Conservation (phyloP, 2,797 vertebrate genomes). For the Spinibarbus caldwelli region DNA sequence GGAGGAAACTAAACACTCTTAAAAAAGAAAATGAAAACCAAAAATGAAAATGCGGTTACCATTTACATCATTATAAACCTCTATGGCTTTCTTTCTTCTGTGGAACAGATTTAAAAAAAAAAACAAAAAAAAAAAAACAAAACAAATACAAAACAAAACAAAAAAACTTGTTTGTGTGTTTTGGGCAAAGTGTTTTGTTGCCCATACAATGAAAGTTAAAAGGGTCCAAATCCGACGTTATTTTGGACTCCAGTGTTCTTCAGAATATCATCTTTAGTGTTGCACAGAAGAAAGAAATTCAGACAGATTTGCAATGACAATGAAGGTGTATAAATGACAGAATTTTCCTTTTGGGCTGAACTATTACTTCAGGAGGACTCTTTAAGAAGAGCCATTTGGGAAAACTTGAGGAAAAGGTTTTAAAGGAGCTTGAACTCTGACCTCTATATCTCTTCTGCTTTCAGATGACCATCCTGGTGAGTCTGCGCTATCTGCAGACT, state of each 20-base stretch:
- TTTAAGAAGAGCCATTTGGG: neutral
- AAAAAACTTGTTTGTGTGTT: too few relatives aligned
- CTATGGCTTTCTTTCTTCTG: neutral
- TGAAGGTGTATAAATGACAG: neutral
- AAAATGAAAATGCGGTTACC: neutral
- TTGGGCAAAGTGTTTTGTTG: neutral
- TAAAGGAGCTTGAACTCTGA: neutral
- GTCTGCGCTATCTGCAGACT: conserved; percentile 85
- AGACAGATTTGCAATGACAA: neutral
- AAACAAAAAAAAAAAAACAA: neutral
- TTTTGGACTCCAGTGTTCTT: neutral
- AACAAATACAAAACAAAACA: too few relatives aligned
- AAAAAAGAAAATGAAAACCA: neutral
- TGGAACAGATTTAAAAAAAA: neutral
- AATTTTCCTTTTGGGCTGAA: neutral
- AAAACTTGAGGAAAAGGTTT: neutral
- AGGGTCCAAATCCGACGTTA: neutral
- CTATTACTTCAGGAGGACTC: neutral
- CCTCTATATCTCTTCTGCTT: conserved; percentile 4
- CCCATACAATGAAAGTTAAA: neutral
- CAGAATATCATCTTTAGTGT: neutral
- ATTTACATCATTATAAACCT: neutral
- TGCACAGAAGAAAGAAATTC: neutral
- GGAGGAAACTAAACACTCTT: neutral
- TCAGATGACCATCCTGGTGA: conserved; percentile 79